A percentile compares a stretch with the other conserved stretches of the same genome.
Evolutionary conservation across 2,113 vertebrate species (phyloP).

Genomic region (Etheostoma spectabile): DNA sequence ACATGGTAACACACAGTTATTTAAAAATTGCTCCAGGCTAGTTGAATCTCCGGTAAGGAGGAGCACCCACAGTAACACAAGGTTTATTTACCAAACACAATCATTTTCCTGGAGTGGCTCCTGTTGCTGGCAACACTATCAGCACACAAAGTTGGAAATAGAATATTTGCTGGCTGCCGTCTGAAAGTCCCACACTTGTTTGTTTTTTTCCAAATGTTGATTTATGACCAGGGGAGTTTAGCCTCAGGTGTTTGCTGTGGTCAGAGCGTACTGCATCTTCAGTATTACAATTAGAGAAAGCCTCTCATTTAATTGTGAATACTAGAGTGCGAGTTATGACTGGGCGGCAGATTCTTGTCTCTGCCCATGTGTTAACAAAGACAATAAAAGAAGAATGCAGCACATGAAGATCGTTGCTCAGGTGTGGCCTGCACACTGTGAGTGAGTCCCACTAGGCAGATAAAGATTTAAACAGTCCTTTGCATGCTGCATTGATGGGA

Average conservation of each 20-base stretch:
- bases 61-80: conserved; percentile 57
- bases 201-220: conserved; percentile 39
- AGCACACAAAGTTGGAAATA: conserved; percentile 51
- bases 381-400: conserved; percentile 33
- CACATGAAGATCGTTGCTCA: conserved; percentile 15
- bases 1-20: conserved; percentile 49
- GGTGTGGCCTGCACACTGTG: conserved; percentile 4
- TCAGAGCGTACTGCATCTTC: conserved; percentile 68
- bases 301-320: conserved; percentile 74
- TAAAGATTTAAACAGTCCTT: conserved; percentile 10
- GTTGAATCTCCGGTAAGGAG: conserved; percentile 29
- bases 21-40: conserved; percentile 41
- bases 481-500: conserved; percentile 14
- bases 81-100: conserved; percentile 74
- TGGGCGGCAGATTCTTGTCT: conserved; percentile 47
- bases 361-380: conserved; percentile 6
- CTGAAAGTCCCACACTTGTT: conserved; percentile 40
- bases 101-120: conserved; percentile 48
- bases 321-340: conserved; percentile 66
- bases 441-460: conserved; percentile 20
- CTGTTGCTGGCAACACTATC: conserved; percentile 46
- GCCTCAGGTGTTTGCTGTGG: conserved; percentile 70
- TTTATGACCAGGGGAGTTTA: conserved; percentile 60
- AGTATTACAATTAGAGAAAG: conserved; percentile 73
- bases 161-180: conserved; percentile 24